Percentiles rank a stretch among this genome's conserved stretches.
Evolutionary conservation across 2,113 vertebrate species (phyloP).

Genomic region (Corythaixoides concolor): DNA sequence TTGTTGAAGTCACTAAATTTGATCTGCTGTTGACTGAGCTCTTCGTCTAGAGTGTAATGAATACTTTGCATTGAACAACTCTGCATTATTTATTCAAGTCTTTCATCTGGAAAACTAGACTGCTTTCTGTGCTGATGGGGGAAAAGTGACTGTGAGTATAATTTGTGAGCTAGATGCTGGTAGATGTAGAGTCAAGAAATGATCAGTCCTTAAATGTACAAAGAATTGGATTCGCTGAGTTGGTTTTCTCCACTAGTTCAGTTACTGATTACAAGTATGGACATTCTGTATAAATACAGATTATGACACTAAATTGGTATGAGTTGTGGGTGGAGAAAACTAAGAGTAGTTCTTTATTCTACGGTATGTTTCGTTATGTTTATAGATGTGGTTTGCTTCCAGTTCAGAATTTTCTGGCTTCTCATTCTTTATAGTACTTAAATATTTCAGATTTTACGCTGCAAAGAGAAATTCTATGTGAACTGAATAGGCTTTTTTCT

Average conservation of each 20-base stretch:
- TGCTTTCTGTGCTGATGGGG: slow-evolving; percentile 16
- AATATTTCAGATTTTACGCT: not conserved
- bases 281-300: not conserved
- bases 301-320: not conserved
- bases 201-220: not conserved
- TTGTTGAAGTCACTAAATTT: slow-evolving; percentile 48
- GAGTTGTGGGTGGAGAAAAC: not conserved
- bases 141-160: not conserved
- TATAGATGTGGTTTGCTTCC: not conserved
- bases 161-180: not conserved
- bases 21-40: slow-evolving; percentile 34
- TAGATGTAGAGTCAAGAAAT: not conserved
- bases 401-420: not conserved
- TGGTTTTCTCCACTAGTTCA: slow-evolving; percentile 5
- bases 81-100: slow-evolving; percentile 66
- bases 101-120: slow-evolving; percentile 50
- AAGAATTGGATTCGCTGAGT: not conserved
- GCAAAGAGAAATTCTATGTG: not conserved
- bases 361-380: not conserved
- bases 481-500: not conserved
- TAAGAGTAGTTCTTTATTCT: not conserved
- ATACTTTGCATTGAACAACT: slow-evolving; percentile 28
- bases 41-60: slow-evolving; percentile 33
- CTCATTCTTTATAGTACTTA: not conserved
- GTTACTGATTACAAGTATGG: slow-evolving; percentile 1